A percentile compares a stretch with the other conserved stretches of the same genome.
Evolutionary conservation across 1,140 invertebrate species (phyloP).

Genomic region (Drosophila seguyi): DNA sequence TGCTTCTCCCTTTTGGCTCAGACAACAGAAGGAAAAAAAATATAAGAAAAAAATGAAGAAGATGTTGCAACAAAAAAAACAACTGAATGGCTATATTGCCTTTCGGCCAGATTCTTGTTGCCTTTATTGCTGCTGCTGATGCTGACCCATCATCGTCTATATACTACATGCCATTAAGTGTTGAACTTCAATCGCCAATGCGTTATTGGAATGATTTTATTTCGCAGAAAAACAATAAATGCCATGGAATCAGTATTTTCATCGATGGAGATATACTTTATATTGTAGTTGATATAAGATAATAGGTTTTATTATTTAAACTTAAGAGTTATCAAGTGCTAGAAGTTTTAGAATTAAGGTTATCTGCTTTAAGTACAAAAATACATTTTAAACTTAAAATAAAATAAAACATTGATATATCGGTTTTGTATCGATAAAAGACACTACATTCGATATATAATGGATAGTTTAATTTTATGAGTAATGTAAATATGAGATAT

Average conservation of each 20-base stretch:
- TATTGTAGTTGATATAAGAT: no score
- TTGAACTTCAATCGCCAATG: slow-evolving; percentile 13
- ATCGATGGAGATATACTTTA: neutral
- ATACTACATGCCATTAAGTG: slow-evolving; percentile 44
- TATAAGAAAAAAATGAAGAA: slow-evolving; percentile 14
- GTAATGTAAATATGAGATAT: no score
- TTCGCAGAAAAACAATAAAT: slow-evolving; percentile 26
- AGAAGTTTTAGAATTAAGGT: no score
- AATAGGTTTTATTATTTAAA: neutral
- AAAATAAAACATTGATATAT: neutral
- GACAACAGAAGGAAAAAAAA: slow-evolving; percentile 19
- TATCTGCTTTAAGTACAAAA: no score
- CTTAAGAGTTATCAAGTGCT: no score
- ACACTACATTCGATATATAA: no score
- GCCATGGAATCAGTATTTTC: slow-evolving; percentile 17
- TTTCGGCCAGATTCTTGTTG: slow-evolving; percentile 38
- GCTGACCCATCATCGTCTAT: slow-evolving; percentile 33
- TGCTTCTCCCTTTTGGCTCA: slow-evolving; percentile 41
- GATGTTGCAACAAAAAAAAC: slow-evolving; percentile 4
- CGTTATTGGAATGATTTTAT: slow-evolving; percentile 11
- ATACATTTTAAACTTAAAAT: no score
- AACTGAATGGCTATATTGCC: slow-evolving; percentile 50
- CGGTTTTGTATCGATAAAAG: no score
- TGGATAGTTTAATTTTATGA: no score
- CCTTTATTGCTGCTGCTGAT: slow-evolving; percentile 21